Percentiles rank a stretch among this genome's conserved stretches.
Conservation (phyloP, 2,113 vertebrate species). For the Struthidea cinerea region DNA sequence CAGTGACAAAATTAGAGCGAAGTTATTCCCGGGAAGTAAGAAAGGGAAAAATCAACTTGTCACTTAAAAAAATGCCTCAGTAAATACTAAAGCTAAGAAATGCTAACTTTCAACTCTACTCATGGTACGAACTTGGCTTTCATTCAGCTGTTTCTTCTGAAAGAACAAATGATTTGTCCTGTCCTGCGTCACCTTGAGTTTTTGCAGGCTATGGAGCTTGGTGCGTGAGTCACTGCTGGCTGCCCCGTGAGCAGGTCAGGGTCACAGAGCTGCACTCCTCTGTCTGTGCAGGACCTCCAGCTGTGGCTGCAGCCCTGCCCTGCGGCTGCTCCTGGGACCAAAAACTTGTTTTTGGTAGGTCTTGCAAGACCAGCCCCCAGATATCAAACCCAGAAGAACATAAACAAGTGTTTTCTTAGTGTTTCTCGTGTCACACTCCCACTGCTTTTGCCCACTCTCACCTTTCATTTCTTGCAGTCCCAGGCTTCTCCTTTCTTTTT, state of each 20-base stretch:
- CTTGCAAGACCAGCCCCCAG: neutral
- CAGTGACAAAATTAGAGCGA: neutral
- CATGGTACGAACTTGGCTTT: neutral
- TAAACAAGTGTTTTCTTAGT: neutral
- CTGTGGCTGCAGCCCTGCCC: neutral
- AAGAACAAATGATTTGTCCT: neutral
- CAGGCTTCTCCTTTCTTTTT: neutral
- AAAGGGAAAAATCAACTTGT: neutral
- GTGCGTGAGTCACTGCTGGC: neutral
- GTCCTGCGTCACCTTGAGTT: neutral
- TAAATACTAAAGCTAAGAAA: neutral
- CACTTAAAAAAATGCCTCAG: neutral
- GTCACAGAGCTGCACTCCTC: neutral
- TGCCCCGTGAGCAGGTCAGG: neutral
- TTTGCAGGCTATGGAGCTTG: neutral
- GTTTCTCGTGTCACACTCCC: neutral
- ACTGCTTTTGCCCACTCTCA: neutral
- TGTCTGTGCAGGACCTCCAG: neutral
- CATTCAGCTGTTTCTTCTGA: neutral
- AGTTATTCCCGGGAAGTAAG: neutral
- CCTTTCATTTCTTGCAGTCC: neutral
- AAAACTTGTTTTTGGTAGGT: rapidly evolving
- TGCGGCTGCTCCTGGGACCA: neutral
- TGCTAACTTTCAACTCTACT: neutral
- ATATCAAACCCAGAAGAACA: neutral